Conservation (phyloP, 2,888 invertebrate species). For the Mesorhabditis sp. region DNA sequence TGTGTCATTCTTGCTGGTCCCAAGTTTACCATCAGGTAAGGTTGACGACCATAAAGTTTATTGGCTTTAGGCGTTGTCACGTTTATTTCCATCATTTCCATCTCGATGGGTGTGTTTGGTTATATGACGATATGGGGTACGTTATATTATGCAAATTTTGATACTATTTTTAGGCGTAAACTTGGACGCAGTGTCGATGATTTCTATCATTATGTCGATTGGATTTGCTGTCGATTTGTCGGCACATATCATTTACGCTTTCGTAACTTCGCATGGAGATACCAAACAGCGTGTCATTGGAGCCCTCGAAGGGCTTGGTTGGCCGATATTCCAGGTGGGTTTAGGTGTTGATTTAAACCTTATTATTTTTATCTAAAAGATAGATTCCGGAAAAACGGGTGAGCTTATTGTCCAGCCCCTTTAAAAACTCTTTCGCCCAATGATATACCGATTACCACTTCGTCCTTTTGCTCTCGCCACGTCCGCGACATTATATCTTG, state of each 20-base stretch:
- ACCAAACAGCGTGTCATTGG: conserved; percentile 78
- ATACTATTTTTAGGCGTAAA: conserved; percentile 69
- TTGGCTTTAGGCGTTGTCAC: conserved; percentile 76
- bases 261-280: conserved; percentile 79
- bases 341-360: no score
- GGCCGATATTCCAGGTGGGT: conserved; percentile 72
- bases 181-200: conserved; percentile 74
- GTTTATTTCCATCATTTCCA: conserved; percentile 86
- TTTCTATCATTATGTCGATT: conserved; percentile 92
- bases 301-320: conserved; percentile 79
- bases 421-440: no score
- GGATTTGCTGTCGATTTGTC: conserved; percentile 87
- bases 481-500: no score
- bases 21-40: conserved; percentile 60
- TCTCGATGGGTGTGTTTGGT: conserved; percentile 86
- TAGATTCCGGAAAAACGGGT: no score
- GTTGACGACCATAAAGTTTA: background rate
- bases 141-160: background rate
- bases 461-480: no score
- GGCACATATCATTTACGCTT: conserved; percentile 89
- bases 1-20: conserved; percentile 86
- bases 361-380: no score
- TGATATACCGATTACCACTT: no score
- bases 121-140: conserved; percentile 83
- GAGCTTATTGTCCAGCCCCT: no score